Percentiles rank a stretch among this genome's conserved stretches.
phyloP scores from a whole-genome alignment of 2,113 vertebrate genomes.

The Gopherus evgoodei region DNA sequence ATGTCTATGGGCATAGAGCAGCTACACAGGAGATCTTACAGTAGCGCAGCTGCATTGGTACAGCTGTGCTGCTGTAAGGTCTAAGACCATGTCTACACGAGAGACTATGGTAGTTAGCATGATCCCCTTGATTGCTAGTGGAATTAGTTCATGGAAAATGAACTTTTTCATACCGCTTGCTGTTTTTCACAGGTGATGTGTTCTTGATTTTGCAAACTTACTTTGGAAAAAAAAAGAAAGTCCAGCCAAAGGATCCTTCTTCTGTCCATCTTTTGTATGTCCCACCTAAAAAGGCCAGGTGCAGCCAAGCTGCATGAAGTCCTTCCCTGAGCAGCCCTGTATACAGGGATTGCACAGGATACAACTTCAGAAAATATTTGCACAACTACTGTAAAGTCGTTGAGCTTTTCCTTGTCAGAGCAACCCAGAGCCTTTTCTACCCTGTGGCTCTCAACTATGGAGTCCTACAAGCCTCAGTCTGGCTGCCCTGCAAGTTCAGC shows the following conservation, averaged over 20 bases:
- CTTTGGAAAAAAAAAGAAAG: not conserved
- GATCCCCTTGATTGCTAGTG: constrained; percentile 38
- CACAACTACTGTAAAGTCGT: not conserved
- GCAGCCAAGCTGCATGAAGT: not conserved
- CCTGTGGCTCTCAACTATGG: rapidly evolving
- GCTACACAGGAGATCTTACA: too few relatives aligned
- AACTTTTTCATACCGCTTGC: constrained; percentile 33
- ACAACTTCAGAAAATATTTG: not conserved
- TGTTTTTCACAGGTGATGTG: not conserved
- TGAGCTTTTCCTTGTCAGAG: not conserved
- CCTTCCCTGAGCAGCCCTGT: not conserved
- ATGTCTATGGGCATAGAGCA: too few relatives aligned
- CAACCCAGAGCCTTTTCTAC: not conserved
- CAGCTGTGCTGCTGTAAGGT: too few relatives aligned
- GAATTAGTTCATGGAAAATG: not conserved
- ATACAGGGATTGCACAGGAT: not conserved
- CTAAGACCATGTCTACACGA: too few relatives aligned
- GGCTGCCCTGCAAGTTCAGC: not conserved
- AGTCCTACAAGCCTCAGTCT: not conserved
- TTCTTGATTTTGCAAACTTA: not conserved
- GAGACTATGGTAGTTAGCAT: constrained; percentile 5
- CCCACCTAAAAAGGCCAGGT: not conserved
- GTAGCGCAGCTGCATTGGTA: too few relatives aligned
- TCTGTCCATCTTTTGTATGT: not conserved
- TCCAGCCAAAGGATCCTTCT: not conserved